Percentiles rank a stretch among this genome's conserved stretches.
Conservation (phyloP, 1,140 invertebrate species). For the Phymorhynchus buccinoides region DNA sequence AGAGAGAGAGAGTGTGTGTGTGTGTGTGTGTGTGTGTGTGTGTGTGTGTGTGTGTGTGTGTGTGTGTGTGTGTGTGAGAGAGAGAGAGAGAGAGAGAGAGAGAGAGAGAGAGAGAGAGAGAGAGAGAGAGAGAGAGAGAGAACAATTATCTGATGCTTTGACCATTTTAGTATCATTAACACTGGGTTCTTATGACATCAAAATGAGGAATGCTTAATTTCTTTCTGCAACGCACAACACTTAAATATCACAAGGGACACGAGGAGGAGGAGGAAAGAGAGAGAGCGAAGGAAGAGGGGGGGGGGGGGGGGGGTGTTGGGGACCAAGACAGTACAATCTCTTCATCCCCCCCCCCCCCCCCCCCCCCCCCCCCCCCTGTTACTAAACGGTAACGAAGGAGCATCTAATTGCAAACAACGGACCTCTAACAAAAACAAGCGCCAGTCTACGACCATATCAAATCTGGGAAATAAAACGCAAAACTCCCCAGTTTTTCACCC, state of each 20-base stretch:
- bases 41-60: too few species aligned
- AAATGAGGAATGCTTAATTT: too few species aligned
- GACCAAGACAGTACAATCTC: neutral
- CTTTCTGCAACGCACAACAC: too few species aligned
- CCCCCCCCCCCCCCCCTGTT: too few species aligned
- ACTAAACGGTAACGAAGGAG: neutral
- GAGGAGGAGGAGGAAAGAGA: constrained; percentile 1
- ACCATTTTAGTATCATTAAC: too few species aligned
- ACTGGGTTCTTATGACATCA: too few species aligned
- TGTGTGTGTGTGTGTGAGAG: neutral
- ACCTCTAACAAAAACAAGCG: neutral
- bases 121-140: neutral
- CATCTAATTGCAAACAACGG: neutral
- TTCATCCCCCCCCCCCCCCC: too few species aligned
- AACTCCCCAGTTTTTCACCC: neutral
- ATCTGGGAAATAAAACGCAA: neutral
- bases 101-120: neutral
- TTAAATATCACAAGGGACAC: too few species aligned
- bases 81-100: neutral
- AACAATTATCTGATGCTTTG: too few species aligned
- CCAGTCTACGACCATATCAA: neutral
- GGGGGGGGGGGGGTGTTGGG: neutral
- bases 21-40: too few species aligned
- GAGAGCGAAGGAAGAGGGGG: neutral
- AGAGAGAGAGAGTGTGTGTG: neutral